These are phyloP conservation scores for Andrena dorsata DNA, from an alignment of 2,888 invertebrate genomes.

Conservation along the genomic window DNA sequence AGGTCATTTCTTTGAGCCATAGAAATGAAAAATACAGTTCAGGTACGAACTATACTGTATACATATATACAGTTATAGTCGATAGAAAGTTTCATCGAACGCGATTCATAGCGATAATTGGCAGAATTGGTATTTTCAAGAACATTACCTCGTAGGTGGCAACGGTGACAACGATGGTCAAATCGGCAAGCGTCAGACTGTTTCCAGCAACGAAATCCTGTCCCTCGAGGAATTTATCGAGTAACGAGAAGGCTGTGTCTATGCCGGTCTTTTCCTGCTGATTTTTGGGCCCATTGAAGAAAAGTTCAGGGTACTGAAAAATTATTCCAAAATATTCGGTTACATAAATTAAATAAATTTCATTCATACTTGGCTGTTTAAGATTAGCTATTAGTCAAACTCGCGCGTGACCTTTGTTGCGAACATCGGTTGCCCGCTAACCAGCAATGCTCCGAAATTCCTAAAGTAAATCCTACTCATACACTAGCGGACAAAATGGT, in stretches of 20 bases:
- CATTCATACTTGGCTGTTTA: too few species aligned
- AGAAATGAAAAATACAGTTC: too few species aligned
- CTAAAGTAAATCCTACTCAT: too few species aligned
- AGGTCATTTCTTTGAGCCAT: too few species aligned
- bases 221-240: constrained; percentile 91
- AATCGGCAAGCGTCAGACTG: constrained; percentile 91
- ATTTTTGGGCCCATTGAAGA: constrained; percentile 85
- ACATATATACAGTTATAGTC: too few species aligned
- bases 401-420: too few species aligned
- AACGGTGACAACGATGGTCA: constrained; percentile 89
- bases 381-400: too few species aligned
- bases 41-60: too few species aligned
- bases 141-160: constrained; percentile 88
- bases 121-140: not conserved
- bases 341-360: too few species aligned
- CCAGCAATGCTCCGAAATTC: too few species aligned
- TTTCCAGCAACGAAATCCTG: constrained; percentile 91
- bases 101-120: not conserved
- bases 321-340: not conserved
- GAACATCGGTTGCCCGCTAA: too few species aligned
- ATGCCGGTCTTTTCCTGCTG: constrained; percentile 89
- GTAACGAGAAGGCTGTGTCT: constrained; percentile 88
- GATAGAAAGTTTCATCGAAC: not conserved
- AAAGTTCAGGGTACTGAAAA: constrained; percentile 84
- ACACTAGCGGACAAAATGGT: too few species aligned